Base-by-base conservation (phyloP, 2,888 invertebrate species). In the Chouioia cunea region DNA sequence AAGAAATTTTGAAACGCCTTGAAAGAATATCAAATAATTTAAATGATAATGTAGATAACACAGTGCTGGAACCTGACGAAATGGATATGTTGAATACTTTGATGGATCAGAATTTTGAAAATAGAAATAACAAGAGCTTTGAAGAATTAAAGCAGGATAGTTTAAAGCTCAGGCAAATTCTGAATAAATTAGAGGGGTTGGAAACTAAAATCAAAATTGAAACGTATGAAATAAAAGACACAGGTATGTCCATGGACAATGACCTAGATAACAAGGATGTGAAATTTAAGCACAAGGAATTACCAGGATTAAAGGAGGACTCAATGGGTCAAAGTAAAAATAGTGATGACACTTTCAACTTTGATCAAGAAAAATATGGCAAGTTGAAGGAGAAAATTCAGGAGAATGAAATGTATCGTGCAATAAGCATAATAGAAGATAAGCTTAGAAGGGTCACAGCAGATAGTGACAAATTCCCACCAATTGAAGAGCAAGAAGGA, bases 21-120 rank as follows among this genome's bases (percentile, higher is more conserved):
- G 91, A 91, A 78, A 89, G 90, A 76, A 90, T 92, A 77, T 91
- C 93, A 67, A 89, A 89, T 57, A 89, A 90, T 73, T 87, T 90
- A 20, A 88, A 90, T 85, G 84, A 90, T 83, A 87, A 92, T 88
- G 81, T 91, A 85, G 81, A 90, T 84, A 77, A 77, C 4, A 73
- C 66, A 15, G 64, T 71, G 66, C 86, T 88, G 56, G 87, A 85
- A 48, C 87, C 87, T 0, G 89, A 89, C 77, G 89, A 90, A 71
- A 87, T 87, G 70, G 88, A 88, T 73, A 87, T 89, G 76, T 85
- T 89, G 0, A 79, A 80, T 57, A 77, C 79, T 36, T 77, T 81
- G 50, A 68, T 77, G 52, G 76, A 77, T 15, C 78, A 82, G 14
- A 76, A 80, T 36, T 80, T 86, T 15, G 87, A 88, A 54, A 83